Conservation (phyloP, 2,888 invertebrate genomes). For the Acanthoscelides obtectus region DNA sequence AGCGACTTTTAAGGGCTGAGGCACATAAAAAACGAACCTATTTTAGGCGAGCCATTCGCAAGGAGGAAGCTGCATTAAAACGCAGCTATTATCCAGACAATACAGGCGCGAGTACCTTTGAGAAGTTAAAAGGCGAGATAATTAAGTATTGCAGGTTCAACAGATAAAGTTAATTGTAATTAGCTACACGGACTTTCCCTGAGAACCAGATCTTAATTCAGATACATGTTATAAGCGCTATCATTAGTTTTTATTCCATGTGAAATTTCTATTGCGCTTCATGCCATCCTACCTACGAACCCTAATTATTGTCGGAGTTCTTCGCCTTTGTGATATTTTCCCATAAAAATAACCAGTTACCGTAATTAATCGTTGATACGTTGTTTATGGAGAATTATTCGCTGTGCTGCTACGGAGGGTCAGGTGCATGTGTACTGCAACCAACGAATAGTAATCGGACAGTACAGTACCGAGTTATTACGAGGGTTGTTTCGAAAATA, state of each 20-base stretch:
- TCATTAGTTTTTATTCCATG: conserved; percentile 35
- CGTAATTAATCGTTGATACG: conserved; percentile 13
- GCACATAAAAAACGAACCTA: not conserved
- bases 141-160: conserved; percentile 32
- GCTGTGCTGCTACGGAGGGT: not conserved
- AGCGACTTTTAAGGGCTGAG: not conserved
- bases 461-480: too few relatives aligned
- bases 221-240: conserved; percentile 35
- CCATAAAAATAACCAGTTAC: conserved; percentile 14
- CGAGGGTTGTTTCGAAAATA: too few relatives aligned
- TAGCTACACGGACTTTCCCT: conserved; percentile 31
- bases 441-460: too few relatives aligned
- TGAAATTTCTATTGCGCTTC: conserved; percentile 26
- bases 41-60: not conserved
- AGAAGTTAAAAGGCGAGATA: conserved; percentile 30
- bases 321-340: conserved; percentile 20
- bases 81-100: conserved; percentile 23
- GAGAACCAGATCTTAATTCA: conserved; percentile 32
- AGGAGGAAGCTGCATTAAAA: not conserved
- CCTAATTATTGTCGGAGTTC: conserved; percentile 28
- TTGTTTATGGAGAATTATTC: not conserved
- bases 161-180: conserved; percentile 32
- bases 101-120: conserved; percentile 21
- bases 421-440: not conserved
- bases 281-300: conserved; percentile 27